phyloP scores from a whole-genome alignment of 1,140 invertebrate species.

The Drosophila bocki region DNA sequence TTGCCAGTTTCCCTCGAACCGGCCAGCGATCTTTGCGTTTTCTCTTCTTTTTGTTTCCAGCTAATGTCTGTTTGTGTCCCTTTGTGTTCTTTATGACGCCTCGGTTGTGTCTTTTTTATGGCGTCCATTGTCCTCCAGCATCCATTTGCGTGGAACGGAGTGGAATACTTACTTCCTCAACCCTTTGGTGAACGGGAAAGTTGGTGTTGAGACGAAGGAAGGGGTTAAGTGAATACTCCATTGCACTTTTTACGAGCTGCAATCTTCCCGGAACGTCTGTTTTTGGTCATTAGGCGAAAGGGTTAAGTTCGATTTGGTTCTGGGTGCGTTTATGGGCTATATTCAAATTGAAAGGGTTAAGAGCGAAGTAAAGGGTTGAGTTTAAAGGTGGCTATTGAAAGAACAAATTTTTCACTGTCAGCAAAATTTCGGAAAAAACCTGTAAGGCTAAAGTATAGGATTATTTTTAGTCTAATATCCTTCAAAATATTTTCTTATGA shows the following conservation, averaged over 20 bases:
- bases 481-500: neutral
- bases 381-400: neutral
- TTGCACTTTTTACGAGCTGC: slow-evolving; percentile 63
- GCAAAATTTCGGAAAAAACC: neutral
- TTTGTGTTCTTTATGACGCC: slow-evolving; percentile 73
- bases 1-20: slow-evolving; percentile 56
- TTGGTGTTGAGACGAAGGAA: slow-evolving; percentile 39
- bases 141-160: slow-evolving; percentile 38
- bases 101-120: slow-evolving; percentile 78
- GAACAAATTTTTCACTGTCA: neutral
- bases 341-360: slow-evolving; percentile 18
- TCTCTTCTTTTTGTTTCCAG: slow-evolving; percentile 63
- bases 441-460: neutral
- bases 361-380: slow-evolving; percentile 22
- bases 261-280: slow-evolving; percentile 45
- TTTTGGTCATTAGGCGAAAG: slow-evolving; percentile 59
- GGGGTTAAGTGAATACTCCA: slow-evolving; percentile 56
- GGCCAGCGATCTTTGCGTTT: slow-evolving; percentile 9
- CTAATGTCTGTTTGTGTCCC: slow-evolving; percentile 59
- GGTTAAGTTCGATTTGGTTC: slow-evolving; percentile 32
- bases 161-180: slow-evolving; percentile 59
- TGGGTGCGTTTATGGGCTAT: slow-evolving; percentile 32
- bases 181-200: slow-evolving; percentile 59
- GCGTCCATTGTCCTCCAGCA: slow-evolving; percentile 47
- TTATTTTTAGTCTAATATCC: neutral